Conservation (phyloP, 2,113 vertebrate species). For the Eudyptes chrysolophus region DNA sequence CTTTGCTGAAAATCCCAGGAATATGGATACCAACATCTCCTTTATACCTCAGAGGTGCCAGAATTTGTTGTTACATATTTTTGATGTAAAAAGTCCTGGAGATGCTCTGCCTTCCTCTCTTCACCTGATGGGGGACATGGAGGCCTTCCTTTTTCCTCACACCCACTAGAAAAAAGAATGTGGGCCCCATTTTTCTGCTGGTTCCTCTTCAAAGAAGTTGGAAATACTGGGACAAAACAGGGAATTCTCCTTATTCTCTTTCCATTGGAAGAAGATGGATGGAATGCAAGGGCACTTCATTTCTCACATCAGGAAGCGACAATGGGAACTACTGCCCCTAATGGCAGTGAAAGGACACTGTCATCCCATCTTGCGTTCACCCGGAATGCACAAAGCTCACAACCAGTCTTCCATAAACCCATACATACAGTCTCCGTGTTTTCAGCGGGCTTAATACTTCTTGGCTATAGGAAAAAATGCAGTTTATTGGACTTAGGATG, state of each 20-base stretch:
- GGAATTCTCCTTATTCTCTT: background rate
- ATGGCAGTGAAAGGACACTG: background rate
- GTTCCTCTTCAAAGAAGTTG: background rate
- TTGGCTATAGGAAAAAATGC: background rate
- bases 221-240: background rate
- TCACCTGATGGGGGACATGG: background rate
- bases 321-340: fast-evolving
- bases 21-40: background rate
- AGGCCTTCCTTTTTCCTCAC: background rate
- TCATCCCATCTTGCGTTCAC: background rate
- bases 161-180: background rate
- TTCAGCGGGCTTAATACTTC: background rate
- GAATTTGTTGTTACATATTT: background rate
- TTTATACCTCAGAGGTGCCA: background rate
- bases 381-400: background rate
- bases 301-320: background rate
- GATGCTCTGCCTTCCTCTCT: background rate
- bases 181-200: background rate
- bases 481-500: background rate
- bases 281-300: background rate
- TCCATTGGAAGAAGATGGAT: background rate
- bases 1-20: background rate
- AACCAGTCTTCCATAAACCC: background rate
- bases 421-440: background rate
- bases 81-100: background rate